A percentile compares a stretch with the other conserved stretches of the same genome.
Conservation (phyloP, 2,797 vertebrate species). For the Eulemur albifrons region DNA sequence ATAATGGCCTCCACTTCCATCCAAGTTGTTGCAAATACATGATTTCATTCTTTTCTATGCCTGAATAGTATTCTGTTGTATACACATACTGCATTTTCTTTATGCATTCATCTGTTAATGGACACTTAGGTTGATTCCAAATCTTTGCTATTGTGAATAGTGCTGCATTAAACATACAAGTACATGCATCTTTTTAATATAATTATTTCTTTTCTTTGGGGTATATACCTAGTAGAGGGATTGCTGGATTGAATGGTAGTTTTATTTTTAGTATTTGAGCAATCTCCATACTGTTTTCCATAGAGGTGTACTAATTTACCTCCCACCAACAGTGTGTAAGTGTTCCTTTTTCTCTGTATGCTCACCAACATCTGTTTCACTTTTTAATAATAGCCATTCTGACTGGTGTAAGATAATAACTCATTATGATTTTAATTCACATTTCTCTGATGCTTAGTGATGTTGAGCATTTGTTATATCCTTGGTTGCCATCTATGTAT, state of each 20-base stretch:
- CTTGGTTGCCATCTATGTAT: too few species aligned
- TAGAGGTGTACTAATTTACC: background rate
- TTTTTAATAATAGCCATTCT: too few species aligned
- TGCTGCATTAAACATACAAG: background rate
- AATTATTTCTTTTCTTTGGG: background rate
- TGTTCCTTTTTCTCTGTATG: too few species aligned
- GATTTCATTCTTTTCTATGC: background rate
- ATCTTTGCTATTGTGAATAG: background rate
- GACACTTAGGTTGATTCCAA: background rate
- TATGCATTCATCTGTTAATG: background rate
- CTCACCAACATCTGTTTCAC: too few species aligned
- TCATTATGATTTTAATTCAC: too few species aligned
- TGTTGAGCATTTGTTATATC: too few species aligned
- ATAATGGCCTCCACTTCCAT: background rate
- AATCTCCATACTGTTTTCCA: background rate
- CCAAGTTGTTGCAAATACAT: background rate
- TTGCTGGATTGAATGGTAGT: background rate
- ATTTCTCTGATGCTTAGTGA: too few species aligned
- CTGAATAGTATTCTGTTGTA: background rate
- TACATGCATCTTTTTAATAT: background rate
- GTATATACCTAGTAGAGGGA: background rate
- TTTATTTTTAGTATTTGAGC: background rate
- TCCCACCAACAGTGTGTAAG: too few species aligned
- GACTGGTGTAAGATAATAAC: too few species aligned
- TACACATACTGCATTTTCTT: background rate